These are phyloP conservation scores for Melipona beecheii DNA, from an alignment of 2,888 invertebrate genomes.

Conservation along the genomic window DNA sequence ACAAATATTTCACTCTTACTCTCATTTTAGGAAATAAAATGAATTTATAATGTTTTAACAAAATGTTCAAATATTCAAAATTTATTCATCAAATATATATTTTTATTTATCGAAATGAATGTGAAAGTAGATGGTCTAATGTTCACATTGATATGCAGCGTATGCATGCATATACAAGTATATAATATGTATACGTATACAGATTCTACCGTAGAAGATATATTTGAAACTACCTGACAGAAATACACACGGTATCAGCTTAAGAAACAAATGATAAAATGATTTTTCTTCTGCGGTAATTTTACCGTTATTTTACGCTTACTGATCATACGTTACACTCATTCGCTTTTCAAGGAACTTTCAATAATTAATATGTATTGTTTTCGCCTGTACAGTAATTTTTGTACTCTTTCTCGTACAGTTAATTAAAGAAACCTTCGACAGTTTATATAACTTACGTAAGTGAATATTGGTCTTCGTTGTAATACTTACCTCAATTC, in stretches of 20 bases:
- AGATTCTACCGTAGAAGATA: not conserved
- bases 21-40: too few species aligned
- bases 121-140: not conserved
- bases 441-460: not conserved
- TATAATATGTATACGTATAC: not conserved
- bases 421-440: not conserved
- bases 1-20: too few species aligned
- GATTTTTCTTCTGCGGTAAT: slow-evolving; percentile 26
- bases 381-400: not conserved
- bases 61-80: too few species aligned
- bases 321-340: slow-evolving; percentile 36
- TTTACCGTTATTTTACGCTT: slow-evolving; percentile 51
- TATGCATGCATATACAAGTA: not conserved
- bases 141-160: not conserved
- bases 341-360: slow-evolving; percentile 40
- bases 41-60: too few species aligned
- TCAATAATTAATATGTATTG: slow-evolving; percentile 34
- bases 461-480: not conserved
- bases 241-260: not conserved
- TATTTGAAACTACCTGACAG: not conserved
- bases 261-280: slow-evolving; percentile 29
- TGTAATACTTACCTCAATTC: not conserved
- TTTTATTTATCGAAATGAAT: not conserved
- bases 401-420: not conserved
- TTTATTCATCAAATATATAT: too few species aligned